A percentile compares a stretch with the other conserved stretches of the same genome.
Evolutionary conservation across 1,140 invertebrate genomes (phyloP).

Genomic region (Melipona quadrifasciata): DNA sequence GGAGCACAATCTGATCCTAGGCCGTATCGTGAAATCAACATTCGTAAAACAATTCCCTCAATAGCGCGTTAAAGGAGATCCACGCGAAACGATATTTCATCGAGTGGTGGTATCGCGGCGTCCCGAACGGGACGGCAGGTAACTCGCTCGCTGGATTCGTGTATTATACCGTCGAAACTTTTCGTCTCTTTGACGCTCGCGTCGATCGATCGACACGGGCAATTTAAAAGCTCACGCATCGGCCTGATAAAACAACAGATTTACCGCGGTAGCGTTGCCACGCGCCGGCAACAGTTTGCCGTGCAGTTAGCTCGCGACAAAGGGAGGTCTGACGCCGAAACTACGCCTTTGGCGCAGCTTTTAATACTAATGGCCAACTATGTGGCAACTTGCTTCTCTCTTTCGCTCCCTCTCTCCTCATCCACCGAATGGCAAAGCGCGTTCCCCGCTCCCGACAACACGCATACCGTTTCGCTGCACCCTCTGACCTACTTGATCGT

Average conservation of each 20-base stretch:
- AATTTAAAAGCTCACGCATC: constrained; percentile 29
- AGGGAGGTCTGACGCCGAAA: constrained; percentile 20
- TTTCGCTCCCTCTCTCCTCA: background rate
- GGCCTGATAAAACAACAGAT: constrained; percentile 33
- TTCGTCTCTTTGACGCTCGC: constrained; percentile 1
- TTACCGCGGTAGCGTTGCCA: constrained; percentile 3
- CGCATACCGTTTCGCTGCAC: constrained; percentile 42
- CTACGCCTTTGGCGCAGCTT: constrained; percentile 50
- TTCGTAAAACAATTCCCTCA: background rate
- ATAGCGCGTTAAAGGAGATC: background rate
- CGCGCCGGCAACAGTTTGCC: background rate
- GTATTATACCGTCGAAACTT: background rate
- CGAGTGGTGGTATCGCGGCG: background rate
- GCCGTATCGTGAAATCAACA: background rate
- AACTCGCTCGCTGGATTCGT: background rate
- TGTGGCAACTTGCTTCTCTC: constrained; percentile 55
- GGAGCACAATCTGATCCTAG: too few relatives aligned
- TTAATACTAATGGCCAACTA: constrained; percentile 72
- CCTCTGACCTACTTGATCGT: constrained; percentile 61
- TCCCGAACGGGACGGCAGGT: background rate
- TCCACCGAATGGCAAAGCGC: constrained; percentile 54
- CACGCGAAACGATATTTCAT: background rate
- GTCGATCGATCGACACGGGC: constrained; percentile 32
- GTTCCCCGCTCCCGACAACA: constrained; percentile 43
- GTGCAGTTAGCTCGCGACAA: constrained; percentile 36